Evolutionary conservation across 2,113 vertebrate genomes (phyloP).

Genomic region (Malaclemys terrapin): DNA sequence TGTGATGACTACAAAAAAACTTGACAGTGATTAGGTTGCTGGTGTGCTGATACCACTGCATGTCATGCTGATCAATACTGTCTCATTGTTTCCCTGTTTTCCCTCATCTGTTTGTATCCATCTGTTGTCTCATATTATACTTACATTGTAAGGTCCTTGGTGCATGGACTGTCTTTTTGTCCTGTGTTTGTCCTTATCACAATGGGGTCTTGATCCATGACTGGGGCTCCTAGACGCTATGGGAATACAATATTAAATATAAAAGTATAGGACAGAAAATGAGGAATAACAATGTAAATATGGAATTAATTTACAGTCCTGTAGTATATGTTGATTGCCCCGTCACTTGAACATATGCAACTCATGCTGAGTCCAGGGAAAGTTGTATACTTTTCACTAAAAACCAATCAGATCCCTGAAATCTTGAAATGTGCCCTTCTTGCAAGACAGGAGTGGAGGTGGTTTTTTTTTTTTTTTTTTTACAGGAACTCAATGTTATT

Average conservation of each 20-base stretch:
- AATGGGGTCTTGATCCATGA: neutral
- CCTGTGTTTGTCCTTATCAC: neutral
- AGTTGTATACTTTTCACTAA: neutral
- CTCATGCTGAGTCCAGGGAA: rapidly evolving
- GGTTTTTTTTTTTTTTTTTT: neutral
- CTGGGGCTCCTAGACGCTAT: neutral
- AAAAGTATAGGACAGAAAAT: neutral
- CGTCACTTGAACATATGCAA: neutral
- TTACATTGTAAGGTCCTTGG: neutral
- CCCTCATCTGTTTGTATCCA: neutral
- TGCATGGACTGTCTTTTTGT: neutral
- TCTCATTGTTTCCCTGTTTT: neutral
- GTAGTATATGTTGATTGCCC: neutral
- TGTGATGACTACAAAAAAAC: neutral
- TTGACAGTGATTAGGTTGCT: neutral
- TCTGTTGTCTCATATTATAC: neutral
- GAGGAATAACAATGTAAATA: neutral
- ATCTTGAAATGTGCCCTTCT: neutral
- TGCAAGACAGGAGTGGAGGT: neutral
- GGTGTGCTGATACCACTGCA: neutral
- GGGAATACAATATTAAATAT: neutral
- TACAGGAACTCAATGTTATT: neutral
- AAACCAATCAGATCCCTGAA: neutral
- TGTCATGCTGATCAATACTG: neutral
- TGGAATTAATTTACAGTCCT: neutral